These are phyloP conservation scores for Aphelenchoides fujianensis DNA, from an alignment of 1,140 invertebrate genomes.

Conservation along the genomic window DNA sequence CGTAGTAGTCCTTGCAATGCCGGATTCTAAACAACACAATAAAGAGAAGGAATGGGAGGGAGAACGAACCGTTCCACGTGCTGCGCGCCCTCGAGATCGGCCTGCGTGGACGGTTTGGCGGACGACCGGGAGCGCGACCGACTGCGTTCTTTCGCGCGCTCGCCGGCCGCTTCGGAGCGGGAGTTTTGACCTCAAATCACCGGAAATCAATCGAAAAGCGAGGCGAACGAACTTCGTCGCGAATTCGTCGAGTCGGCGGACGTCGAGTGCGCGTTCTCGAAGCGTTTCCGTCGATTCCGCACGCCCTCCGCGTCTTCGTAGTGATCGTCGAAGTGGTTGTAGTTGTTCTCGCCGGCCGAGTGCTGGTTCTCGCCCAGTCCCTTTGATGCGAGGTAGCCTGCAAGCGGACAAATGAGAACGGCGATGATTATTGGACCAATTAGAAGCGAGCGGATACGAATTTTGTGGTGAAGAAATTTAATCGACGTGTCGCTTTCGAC, in stretches of 20 bases:
- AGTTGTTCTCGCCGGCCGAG: not conserved
- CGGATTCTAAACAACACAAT: constrained; percentile 72
- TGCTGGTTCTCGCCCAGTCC: constrained; percentile 1
- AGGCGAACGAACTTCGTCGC: not conserved
- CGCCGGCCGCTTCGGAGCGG: constrained; percentile 12
- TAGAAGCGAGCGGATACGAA: no score
- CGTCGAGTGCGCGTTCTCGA: constrained; percentile 13
- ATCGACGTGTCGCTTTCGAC: not conserved
- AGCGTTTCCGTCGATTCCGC: not conserved
- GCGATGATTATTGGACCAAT: no score
- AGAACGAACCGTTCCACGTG: constrained; percentile 50
- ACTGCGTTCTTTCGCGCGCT: not conserved
- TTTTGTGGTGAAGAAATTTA: not conserved
- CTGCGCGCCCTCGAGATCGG: not conserved
- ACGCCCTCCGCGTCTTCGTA: constrained; percentile 23
- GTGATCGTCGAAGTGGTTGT: constrained; percentile 19
- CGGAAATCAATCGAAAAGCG: not conserved
- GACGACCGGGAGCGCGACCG: not conserved
- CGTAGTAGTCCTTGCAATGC: constrained; percentile 92
- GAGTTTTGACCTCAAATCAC: constrained; percentile 20
- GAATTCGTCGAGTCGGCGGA: constrained; percentile 28
- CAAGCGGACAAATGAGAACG: constrained; percentile 9
- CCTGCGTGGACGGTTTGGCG: constrained; percentile 2
- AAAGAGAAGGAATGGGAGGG: no score
- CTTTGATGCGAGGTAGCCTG: not conserved